Conservation (phyloP, 2,888 invertebrate species). For the Odontothrips loti region DNA sequence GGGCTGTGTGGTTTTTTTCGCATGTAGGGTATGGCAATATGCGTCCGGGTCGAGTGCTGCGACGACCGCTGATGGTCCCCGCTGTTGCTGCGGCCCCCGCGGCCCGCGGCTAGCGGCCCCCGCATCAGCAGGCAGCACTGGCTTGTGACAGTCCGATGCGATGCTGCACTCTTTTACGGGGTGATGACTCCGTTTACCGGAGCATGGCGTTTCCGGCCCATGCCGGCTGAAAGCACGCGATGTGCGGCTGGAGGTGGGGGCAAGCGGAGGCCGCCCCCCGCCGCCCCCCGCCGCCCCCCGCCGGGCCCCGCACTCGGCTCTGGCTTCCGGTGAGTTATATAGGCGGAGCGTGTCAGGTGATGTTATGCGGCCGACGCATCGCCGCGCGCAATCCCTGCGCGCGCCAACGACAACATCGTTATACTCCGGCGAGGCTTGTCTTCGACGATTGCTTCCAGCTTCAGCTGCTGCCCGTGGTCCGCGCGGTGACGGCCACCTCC, state of each 20-base stretch:
- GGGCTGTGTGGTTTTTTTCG: too few relatives aligned
- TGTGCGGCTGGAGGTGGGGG: background rate
- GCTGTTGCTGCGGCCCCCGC: too few relatives aligned
- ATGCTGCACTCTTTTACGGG: conserved; percentile 12
- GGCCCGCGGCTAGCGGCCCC: too few relatives aligned
- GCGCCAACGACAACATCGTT: background rate
- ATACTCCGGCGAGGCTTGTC: too few relatives aligned
- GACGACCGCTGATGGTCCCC: too few relatives aligned
- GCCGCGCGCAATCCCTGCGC: background rate
- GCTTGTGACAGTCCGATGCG: too few relatives aligned
- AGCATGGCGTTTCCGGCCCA: conserved; percentile 18
- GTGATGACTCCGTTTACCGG: conserved; percentile 19
- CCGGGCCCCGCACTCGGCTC: background rate
- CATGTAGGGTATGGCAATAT: too few relatives aligned
- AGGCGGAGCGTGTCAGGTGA: conserved; percentile 8
- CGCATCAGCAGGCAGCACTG: too few relatives aligned
- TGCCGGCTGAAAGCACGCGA: conserved; percentile 5
- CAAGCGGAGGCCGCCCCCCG: background rate
- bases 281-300: background rate
- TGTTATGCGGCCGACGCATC: background rate
- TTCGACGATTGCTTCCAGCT: too few relatives aligned
- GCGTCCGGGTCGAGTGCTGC: too few relatives aligned
- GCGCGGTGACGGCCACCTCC: too few relatives aligned
- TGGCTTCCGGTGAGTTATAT: conserved; percentile 22
- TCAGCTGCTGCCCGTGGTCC: too few relatives aligned